A percentile compares a stretch with the other conserved stretches of the same genome.
These are phyloP conservation scores for Zaprionus nigranus DNA, from an alignment of 1,140 invertebrate species.

Conservation along the genomic window DNA sequence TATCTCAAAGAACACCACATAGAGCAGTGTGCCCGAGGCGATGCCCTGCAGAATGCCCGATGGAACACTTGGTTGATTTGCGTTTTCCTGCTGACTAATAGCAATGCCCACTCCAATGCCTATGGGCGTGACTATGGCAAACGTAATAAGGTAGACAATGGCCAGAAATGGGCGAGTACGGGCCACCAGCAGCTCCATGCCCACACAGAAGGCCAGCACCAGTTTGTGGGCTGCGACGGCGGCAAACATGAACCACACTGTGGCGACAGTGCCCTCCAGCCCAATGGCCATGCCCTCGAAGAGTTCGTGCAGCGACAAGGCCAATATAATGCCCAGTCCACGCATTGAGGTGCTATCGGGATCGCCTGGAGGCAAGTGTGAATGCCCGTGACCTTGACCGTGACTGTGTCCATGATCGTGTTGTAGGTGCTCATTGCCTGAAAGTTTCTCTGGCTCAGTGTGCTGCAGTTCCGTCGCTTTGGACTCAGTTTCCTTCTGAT, in stretches of 20 bases:
- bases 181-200: slow-evolving; percentile 90
- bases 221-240: slow-evolving; percentile 96
- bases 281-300: slow-evolving; percentile 97
- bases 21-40: slow-evolving; percentile 93
- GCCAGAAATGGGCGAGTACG: slow-evolving; percentile 87
- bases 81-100: slow-evolving; percentile 86
- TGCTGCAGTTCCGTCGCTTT: slow-evolving; percentile 21
- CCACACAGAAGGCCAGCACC: slow-evolving; percentile 94
- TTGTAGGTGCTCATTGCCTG: slow-evolving; percentile 52
- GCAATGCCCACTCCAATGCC: slow-evolving; percentile 90
- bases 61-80: slow-evolving; percentile 86
- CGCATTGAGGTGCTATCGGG: slow-evolving; percentile 86
- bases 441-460: not conserved
- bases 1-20: slow-evolving; percentile 96
- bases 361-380: slow-evolving; percentile 85
- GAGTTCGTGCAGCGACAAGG: slow-evolving; percentile 94
- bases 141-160: slow-evolving; percentile 90
- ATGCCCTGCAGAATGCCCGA: slow-evolving; percentile 91
- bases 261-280: slow-evolving; percentile 88
- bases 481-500: not conserved
- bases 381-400: slow-evolving; percentile 85
- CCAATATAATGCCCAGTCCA: slow-evolving; percentile 92
- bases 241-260: slow-evolving; percentile 93
- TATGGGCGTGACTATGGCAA: slow-evolving; percentile 92
- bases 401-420: slow-evolving; percentile 50